Evolutionary conservation across 1,140 invertebrate species (phyloP).

Genomic region (Cotesia typhae): DNA sequence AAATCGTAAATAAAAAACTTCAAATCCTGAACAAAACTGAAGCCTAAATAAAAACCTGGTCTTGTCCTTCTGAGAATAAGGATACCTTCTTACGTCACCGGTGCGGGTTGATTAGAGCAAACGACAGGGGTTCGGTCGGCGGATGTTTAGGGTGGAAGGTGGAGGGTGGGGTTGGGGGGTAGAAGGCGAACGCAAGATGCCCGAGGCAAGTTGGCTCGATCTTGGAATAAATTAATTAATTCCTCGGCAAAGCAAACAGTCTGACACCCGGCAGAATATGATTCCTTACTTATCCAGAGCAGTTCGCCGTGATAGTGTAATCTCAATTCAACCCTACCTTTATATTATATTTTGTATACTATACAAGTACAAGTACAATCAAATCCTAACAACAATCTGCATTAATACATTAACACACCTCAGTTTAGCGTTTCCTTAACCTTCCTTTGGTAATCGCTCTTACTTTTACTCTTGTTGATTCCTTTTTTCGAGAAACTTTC

Average conservation of each 20-base stretch:
- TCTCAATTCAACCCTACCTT: background rate
- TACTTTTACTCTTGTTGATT: constrained; percentile 44
- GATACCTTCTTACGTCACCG: background rate
- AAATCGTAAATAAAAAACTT: background rate
- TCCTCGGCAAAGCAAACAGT: constrained; percentile 55
- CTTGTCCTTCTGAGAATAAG: constrained; percentile 17
- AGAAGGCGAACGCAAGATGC: constrained; percentile 18
- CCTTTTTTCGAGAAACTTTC: constrained; percentile 43
- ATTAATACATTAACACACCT: constrained; percentile 4
- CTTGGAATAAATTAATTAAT: constrained; percentile 61
- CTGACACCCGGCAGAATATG: constrained; percentile 59
- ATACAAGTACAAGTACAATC: no score
- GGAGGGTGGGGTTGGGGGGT: background rate
- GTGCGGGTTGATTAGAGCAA: background rate
- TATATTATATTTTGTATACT: background rate
- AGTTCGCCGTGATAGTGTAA: constrained; percentile 21
- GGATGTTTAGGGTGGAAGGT: background rate
- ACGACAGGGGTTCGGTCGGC: background rate
- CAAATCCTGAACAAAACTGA: no score
- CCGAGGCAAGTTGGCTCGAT: constrained; percentile 47
- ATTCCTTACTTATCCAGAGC: constrained; percentile 57
- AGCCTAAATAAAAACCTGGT: background rate
- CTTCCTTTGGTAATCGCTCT: constrained; percentile 19
- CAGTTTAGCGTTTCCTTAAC: constrained; percentile 30
- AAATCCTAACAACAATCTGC: no score